Base-by-base conservation (phyloP, 1,140 invertebrate species). In the Drosophila trapezifrons region DNA sequence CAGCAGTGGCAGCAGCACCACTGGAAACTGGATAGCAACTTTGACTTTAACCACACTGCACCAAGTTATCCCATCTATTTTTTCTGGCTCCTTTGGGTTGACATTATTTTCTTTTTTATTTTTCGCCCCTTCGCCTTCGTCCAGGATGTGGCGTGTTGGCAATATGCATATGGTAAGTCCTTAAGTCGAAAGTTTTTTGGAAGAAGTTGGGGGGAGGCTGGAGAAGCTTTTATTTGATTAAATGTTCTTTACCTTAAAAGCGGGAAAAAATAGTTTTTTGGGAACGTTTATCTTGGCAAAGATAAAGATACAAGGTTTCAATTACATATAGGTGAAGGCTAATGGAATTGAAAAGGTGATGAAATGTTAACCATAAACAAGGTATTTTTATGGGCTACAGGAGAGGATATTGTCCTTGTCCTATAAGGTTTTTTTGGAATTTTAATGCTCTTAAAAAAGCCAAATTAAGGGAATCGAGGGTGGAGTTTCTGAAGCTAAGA, bases 91-190 rank as follows among this genome's bases (percentile, higher is more conserved):
- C 46, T 69, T 69, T 70, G 67, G 67, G 64, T 70, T 70, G 67
- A 70, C 67, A 70, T 32, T 67, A 37, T 63, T 20, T 66, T n/a
- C n/a, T n/a, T 22, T 65, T 13, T 32, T 25, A 42, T 58, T 58
- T 57, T 35, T 62, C 25, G 59, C 59, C 49, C 49, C 51, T 63
- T 56, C 2, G 42, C n/a, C 45, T 12, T 51, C 10, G 38, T 57
- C 35, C 40, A 56, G 40, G 47, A 70, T 66, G 65, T 71, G 67
- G 65, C 42, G 65, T 71, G 67, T 71, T 71, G 66, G 67, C 67
- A 71, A 71, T 71, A 71, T 71, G 67, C 67, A 71, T 71, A 71
- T 71, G 67, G 67, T 70, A 70, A 70, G 67, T 69, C 67, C 67
- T 47, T 70, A 69, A 70, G 67, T 56, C 67, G 40, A 55, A 49